Evolutionary conservation across 1,140 invertebrate species (phyloP).

Genomic region (Macrobrachium rosenbergii): DNA sequence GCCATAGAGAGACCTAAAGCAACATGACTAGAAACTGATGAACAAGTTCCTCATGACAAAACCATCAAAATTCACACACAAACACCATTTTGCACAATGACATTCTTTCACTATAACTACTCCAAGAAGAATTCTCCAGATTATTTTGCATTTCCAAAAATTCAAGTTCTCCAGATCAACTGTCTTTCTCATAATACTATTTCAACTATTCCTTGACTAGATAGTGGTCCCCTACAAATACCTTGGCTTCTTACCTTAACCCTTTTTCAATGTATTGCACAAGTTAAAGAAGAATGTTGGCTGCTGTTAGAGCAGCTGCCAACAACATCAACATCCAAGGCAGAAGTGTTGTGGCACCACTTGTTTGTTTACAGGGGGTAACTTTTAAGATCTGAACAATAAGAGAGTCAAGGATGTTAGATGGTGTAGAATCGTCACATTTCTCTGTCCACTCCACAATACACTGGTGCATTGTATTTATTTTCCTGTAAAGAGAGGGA

Average conservation of each 20-base stretch:
- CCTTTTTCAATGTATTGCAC: background rate
- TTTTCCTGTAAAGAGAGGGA: slow-evolving; percentile 50
- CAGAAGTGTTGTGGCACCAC: slow-evolving; percentile 21
- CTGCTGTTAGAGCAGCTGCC: slow-evolving; percentile 51
- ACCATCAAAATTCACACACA: too few species aligned
- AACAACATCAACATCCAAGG: slow-evolving; percentile 38
- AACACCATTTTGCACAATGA: too few species aligned
- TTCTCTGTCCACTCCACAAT: slow-evolving; percentile 52
- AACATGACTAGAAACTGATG: too few species aligned
- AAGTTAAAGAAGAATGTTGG: slow-evolving; percentile 50
- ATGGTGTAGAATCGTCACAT: slow-evolving; percentile 62
- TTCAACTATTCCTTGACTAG: background rate
- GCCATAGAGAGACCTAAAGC: too few species aligned
- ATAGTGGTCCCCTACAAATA: background rate
- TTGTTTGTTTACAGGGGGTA: slow-evolving; percentile 58
- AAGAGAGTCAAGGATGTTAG: slow-evolving; percentile 64
- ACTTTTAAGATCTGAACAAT: slow-evolving; percentile 61
- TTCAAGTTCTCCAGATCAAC: too few species aligned
- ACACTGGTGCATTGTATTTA: slow-evolving; percentile 53
- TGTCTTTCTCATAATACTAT: background rate
- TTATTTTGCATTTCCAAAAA: too few species aligned
- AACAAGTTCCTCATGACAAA: too few species aligned
- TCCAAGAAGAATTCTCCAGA: too few species aligned
- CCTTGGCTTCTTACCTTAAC: background rate
- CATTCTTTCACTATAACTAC: too few species aligned